A percentile compares a stretch with the other conserved stretches of the same genome.
Conservation (phyloP, 2,113 vertebrate species). For the Lepidothrix coronata region DNA sequence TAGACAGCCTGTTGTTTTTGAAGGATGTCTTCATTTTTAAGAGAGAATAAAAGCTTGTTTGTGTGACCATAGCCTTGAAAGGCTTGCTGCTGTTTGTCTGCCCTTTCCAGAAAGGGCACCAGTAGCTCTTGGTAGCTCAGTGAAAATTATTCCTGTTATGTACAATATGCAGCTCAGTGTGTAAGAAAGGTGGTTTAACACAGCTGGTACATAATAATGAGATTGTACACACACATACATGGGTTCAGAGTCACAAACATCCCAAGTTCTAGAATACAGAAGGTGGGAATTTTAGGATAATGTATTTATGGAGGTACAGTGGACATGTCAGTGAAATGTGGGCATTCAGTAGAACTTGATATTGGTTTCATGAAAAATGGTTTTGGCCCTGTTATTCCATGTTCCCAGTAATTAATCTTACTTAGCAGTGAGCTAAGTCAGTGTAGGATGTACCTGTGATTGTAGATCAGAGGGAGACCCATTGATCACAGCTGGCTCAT, state of each 20-base stretch:
- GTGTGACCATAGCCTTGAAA: background rate
- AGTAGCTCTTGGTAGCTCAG: background rate
- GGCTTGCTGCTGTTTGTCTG: background rate
- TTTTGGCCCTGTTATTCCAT: background rate
- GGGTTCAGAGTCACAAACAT: background rate
- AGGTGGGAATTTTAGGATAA: background rate
- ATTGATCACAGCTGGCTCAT: background rate
- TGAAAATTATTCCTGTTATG: background rate
- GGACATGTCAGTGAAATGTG: background rate
- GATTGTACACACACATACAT: background rate
- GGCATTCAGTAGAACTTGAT: background rate
- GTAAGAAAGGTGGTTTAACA: background rate
- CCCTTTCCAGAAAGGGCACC: background rate
- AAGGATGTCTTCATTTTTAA: background rate
- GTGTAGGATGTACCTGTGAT: background rate
- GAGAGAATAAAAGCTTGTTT: background rate
- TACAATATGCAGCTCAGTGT: background rate
- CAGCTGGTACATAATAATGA: background rate
- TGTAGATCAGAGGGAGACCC: background rate
- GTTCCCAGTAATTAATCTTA: background rate
- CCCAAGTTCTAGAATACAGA: background rate
- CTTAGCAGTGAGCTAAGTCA: background rate
- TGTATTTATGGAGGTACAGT: background rate
- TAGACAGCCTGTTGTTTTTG: background rate
- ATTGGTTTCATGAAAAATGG: accelerated